Evolutionary conservation across 2,113 vertebrate species (phyloP), one percentile per base, ranked within the genome.

Genomic region (Hyperoodon ampullatus): DNA sequence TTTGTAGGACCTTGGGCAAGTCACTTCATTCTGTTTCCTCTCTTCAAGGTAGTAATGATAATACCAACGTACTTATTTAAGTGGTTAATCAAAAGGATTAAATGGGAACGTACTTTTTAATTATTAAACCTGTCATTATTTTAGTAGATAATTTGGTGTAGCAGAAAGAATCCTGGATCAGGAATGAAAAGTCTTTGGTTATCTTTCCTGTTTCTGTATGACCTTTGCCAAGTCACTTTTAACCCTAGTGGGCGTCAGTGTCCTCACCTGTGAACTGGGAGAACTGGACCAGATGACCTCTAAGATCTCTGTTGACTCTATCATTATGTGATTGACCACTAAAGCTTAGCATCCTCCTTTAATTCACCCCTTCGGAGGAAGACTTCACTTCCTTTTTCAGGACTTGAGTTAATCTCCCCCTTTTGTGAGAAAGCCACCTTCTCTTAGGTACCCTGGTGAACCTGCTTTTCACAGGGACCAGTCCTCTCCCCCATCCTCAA

Each of bases 381-480:
- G 50, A 23, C 10, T 47, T 28, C 61, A 30, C 28, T 84, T 53
- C 63, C 26, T 53, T 82, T 92, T 30, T 65, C 63, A 93, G 53
- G 12, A 33, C 80, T 77, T 70, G 28, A 53, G 65, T 88, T 88
- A 90, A 85, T 28, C 28, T 83, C 55, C 10, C 26, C 55, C 91
- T 26, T 77, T 90, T 55, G 47, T 19, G 61, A 93, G 86, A 75
- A 82, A 50, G 18, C 35, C 24, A 35, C 61, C 60, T 86, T 88
- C 72, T 91, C 81, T 70, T 86, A 93, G 60, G 83, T 65, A 44
- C 86, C 88, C 85, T 58, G 60, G 26, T 44, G 70, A 94, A 26
- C 18, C 18, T n/a, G 3, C 35, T 75, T 88, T 71, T 55, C 90
- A 8, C 6, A 70, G 65, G 30, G 70, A 19, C 47, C 55, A 47